Base-by-base conservation (phyloP, 92 coral and sea anemone genomes). In the Epizoanthus rinbou region DNA sequence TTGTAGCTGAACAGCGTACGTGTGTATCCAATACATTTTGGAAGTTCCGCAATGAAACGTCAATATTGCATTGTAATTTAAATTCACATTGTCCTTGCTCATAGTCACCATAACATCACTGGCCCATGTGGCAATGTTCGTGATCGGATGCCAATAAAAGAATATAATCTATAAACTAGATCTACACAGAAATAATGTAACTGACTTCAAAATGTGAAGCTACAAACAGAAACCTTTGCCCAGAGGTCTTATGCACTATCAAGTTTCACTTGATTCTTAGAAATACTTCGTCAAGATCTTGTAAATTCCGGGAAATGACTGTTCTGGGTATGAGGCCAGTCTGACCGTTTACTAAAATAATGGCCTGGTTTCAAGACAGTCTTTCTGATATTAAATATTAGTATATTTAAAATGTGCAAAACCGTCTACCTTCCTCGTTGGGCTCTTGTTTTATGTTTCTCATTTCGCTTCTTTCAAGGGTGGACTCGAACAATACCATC, bases 291-390 rank as follows among this genome's bases (percentile, higher is more conserved):
- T 60, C 58, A 69, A 78, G 64, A 62, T 39, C 4, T 17, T 60
- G 58, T 15, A 57, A 78, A 60, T 78, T 78, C 82, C 71, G 71
- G 71, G 82, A 78, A 75, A 78, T 43, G 70, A 71, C 41, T 10
- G 58, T 21, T 39, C 64, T 50, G 21, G 45, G 52, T 59, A 39
- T 39, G 15, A 21, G 54, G 24, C 41, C 3, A 39, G 43, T 18
- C 59, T 78, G 35, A 24, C 21, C 47, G 45, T 39, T 62, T 19
- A 6, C 8, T 78, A 13, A 37, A 19, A 78, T 62, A 78, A n/a
- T 59, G 82, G 39, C 58, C 70, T 78, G 57, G 35, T 19, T 16
- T 43, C 24, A 41, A 57, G 45, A 43, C 2, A 14, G 63, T 62
- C 9, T 15, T 22, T 17, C 21, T n/a, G 22, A 43, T 37, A 6